Evolutionary conservation across 2,113 vertebrate species (phyloP), one percentile per base, ranked within the genome.

Genomic region (Lichenostomus cassidix): DNA sequence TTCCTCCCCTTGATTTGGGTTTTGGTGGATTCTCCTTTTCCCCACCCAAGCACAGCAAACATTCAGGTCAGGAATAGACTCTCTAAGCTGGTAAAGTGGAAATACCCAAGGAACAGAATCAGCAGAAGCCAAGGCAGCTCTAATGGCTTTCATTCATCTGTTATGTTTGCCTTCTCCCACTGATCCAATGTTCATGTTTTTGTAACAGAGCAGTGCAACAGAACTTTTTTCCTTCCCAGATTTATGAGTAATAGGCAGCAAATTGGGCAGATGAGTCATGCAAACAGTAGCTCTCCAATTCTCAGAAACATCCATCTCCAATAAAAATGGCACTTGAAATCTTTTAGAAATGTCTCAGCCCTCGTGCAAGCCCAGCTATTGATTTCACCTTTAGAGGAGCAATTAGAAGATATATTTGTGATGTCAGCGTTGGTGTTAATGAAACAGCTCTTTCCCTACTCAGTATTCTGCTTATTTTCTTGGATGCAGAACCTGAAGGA

Each of bases 221-320:
- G 27, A 96, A 97, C 94, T 95, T 95, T 62, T 78, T 69, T 49
- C 62, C 73, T 70, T 46, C 73, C 73, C 73, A 83, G 92, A 97
- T 97, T 98, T 97, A 97, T 96, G 96, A 98, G 89, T 83, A 97
- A 93, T 90, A 56, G 12, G 80, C 65, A 95, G 95, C 93, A 96
- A 97, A 97, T 94, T 63, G 27, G 89, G 93, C 94, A 92, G 92
- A 96, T 97, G 94, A 82, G 88, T 98, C 97, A 97, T 58, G 96
- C 94, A 98, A 97, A 97, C 84, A 95, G 96, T 21, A 94, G 96
- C 93, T 96, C 97, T 97, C 94, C 95, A 91, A 79, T 83, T 53
- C 96, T 87, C 95, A 83, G 83, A 63, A 74, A 86, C 94, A 98
- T 97, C 77, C 75, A 84, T 97, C 97, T 95, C 89, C 71, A 93